Percentiles rank a stretch among this genome's conserved stretches.
Evolutionary conservation across 1,140 invertebrate species (phyloP).

Genomic region (Drosophila repleta): DNA sequence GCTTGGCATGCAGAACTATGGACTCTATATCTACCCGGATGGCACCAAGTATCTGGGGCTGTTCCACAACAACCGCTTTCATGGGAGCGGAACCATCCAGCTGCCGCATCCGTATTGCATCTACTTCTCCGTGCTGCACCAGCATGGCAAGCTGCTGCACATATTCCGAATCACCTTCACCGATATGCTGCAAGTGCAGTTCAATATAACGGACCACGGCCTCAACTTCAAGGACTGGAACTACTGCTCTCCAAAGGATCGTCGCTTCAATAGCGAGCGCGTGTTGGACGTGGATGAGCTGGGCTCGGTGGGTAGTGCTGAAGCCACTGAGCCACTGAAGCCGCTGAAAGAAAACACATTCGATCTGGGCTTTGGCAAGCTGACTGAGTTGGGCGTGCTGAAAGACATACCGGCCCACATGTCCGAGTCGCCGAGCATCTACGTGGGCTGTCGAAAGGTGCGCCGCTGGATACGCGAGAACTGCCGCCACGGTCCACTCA

Average conservation of each 20-base stretch:
- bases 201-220: not conserved
- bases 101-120: constrained; percentile 23
- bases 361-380: constrained; percentile 54
- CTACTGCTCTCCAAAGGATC: constrained; percentile 51
- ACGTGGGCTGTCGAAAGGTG: constrained; percentile 36
- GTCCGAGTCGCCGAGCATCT: not conserved
- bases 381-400: constrained; percentile 26
- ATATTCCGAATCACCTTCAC: constrained; percentile 53
- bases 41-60: constrained; percentile 52
- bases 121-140: constrained; percentile 47
- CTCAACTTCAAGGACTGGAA: constrained; percentile 44
- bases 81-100: constrained; percentile 53
- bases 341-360: constrained; percentile 38
- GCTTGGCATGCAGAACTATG: constrained; percentile 60
- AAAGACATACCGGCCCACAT: constrained; percentile 2
- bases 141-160: constrained; percentile 36
- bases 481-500: constrained; percentile 48
- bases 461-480: constrained; percentile 60
- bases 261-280: constrained; percentile 45
- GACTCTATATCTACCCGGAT: constrained; percentile 59
- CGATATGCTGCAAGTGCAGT: constrained; percentile 47
- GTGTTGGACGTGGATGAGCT: too few species aligned
- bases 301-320: too few species aligned
- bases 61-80: constrained; percentile 55
- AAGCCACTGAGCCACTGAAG: too few species aligned